Evolutionary conservation across 2,797 vertebrate species (phyloP), one percentile per base, ranked within the genome.

Genomic region (Petrocephalus sullivani): DNA sequence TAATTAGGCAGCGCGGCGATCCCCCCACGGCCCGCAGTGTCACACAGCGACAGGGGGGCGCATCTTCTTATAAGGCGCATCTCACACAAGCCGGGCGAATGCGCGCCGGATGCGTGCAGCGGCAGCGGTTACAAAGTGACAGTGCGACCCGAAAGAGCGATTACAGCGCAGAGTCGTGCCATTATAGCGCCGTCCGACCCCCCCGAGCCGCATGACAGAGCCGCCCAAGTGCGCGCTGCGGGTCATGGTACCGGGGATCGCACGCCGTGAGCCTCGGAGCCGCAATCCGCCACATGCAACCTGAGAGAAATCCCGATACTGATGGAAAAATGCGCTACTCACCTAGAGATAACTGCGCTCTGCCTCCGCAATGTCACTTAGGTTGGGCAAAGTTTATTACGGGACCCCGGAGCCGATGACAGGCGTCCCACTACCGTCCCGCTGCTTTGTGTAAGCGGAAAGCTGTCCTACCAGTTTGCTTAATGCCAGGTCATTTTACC

Each of bases 401-500:
- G 90, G 92, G 91, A 91, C 88, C 91, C 89, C 14, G 16, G 88
- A 90, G 86, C 87, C 90, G 87, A 19, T 85, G 89, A 92, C 86
- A 87, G 86, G 89, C 87, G 89, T 91, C 91, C 91, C 37, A 87
- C 54, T 33, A 81, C 33, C 16, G 90, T 89, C 90, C 86, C 89
- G 87, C 86, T 91, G 93, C 90, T 93, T 90, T 87, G 88, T 91
- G 91, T 91, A 90, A 92, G 92, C 90, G 37, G 88, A 92, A 93
- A 92, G 94, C 92, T 90, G 93, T 86, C 89, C 90, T 91, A n/a
- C 92, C 91, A 90, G 91, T 94, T 93, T 81, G 64, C 60, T 54
- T 28, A 91, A 84, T 89, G 86, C 87, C 46, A 64, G 89, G 81
- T 91, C 88, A 88, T 86, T 88, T 89, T 61, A 46, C 89, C 37